Evolutionary conservation across 2,797 vertebrate species (phyloP).

Genomic region (Eulemur rubriventer): DNA sequence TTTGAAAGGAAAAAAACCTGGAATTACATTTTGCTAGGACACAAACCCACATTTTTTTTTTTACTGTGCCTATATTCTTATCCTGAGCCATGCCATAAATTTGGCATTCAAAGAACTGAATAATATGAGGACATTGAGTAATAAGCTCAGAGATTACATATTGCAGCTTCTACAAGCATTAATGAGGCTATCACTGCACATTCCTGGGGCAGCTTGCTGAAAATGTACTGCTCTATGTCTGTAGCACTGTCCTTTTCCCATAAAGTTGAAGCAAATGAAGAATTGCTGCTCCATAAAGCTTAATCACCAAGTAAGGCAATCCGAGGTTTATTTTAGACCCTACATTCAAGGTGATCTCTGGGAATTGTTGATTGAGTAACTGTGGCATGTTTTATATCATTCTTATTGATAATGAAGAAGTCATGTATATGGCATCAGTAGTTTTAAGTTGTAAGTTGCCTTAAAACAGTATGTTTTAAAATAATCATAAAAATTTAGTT

Average conservation of each 20-base stretch:
- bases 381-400: slow-evolving; percentile 16
- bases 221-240: background rate
- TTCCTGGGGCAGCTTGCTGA: background rate
- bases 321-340: slow-evolving; percentile 24
- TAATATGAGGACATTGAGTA: too few relatives aligned
- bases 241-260: slow-evolving; percentile 69
- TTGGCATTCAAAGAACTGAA: background rate
- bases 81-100: background rate
- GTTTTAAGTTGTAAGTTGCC: background rate
- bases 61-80: background rate
- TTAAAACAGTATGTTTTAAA: slow-evolving; percentile 45
- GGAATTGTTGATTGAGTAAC: slow-evolving; percentile 63
- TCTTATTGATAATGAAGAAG: slow-evolving; percentile 74
- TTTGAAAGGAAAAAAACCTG: background rate
- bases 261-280: slow-evolving; percentile 63
- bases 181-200: background rate
- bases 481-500: background rate
- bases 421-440: background rate
- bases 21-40: background rate
- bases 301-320: slow-evolving; percentile 54
- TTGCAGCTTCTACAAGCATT: background rate
- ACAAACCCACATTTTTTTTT: background rate
- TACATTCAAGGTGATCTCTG: slow-evolving; percentile 35
- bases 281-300: slow-evolving; percentile 72
- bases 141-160: background rate